Evolutionary conservation across 2,888 invertebrate genomes (phyloP), one percentile per base, ranked within the genome.

Genomic region (Lasioglossum lativentre): DNA sequence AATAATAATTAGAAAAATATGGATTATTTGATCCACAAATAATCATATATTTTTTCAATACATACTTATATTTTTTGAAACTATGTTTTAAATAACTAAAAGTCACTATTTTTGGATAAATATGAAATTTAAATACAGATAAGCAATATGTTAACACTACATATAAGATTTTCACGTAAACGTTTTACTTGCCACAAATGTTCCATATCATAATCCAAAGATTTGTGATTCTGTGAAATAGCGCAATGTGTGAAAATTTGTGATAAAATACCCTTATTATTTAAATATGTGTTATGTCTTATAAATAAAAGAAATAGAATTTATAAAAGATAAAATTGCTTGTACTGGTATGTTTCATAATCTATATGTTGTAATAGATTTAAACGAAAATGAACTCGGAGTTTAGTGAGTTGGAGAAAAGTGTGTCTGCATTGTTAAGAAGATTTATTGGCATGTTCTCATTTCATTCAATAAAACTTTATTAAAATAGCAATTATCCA

Each of bases 201-300:
- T 76, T 82, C 23, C 78, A 75, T 66, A n/a, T 83, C 27, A 12
- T 71, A 12, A 71, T 38, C 30, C 12, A n/a, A 75, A 78, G 27
- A 19, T 59, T 63, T 63, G n/a, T 45, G 14, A 70, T 83, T 40
- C 47, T 52, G 52, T 76, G 19, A 27, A 34, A 16, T 70, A 59
- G n/a, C 14, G 23, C 71, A 66, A 63, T 82, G 27, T 71, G 16
- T 40, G 59, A 16, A 45, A 6, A 63, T 42, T 52, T 52, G 40
- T 16, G 70, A 71, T 52, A 38, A 83, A 72, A 83, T 85, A 78
- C 84, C 84, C 78, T 84, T 84, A 84, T 78, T 78, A 34, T 56
- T 83, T 38, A 52, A 34, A 45, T 71, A 27, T 34, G 34, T 47
- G 30, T 71, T 71, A 68, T 70, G 5, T 42, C 70, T 77, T 83